Evolutionary conservation across 2,888 invertebrate genomes (phyloP).

Genomic region (Rhabditophanes sp.): DNA sequence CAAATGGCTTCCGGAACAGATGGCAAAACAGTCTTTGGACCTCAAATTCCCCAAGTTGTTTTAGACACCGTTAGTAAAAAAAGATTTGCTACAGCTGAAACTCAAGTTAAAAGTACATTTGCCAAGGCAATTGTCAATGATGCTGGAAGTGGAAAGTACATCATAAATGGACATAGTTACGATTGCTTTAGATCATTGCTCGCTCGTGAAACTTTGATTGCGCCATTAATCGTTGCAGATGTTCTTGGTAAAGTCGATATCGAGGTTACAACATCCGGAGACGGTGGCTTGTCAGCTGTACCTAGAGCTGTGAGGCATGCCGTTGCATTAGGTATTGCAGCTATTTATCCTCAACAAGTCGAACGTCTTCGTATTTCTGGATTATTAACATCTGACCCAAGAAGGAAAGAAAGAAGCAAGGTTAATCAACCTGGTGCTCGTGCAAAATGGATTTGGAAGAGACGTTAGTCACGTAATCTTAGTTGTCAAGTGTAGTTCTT

Average conservation of each 20-base stretch:
- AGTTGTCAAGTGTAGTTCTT: no score
- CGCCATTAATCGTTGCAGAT: slow-evolving; percentile 31
- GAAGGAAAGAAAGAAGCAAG: slow-evolving; percentile 36
- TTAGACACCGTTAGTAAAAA: slow-evolving; percentile 18
- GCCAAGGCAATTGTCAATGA: slow-evolving; percentile 24
- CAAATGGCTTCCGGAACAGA: slow-evolving; percentile 23
- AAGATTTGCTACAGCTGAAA: slow-evolving; percentile 19
- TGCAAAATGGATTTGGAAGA: slow-evolving; percentile 41
- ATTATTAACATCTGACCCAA: slow-evolving; percentile 33
- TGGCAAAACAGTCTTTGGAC: slow-evolving; percentile 25
- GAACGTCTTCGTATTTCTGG: slow-evolving; percentile 33
- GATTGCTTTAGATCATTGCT: slow-evolving; percentile 25
- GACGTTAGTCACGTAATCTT: background rate
- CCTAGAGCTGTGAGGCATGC: slow-evolving; percentile 37
- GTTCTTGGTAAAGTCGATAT: slow-evolving; percentile 31
- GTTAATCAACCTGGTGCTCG: slow-evolving; percentile 42
- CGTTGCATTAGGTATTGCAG: slow-evolving; percentile 28
- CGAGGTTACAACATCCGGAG: slow-evolving; percentile 9
- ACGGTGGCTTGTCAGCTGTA: slow-evolving; percentile 22
- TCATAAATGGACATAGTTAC: slow-evolving; percentile 25
- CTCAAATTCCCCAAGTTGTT: slow-evolving; percentile 23
- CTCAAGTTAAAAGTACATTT: slow-evolving; percentile 27
- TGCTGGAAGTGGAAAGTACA: slow-evolving; percentile 31
- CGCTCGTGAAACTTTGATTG: slow-evolving; percentile 32
- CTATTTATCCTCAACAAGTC: slow-evolving; percentile 25